Percentiles rank a stretch among this genome's conserved stretches.
These are phyloP conservation scores for Scelioninae gen. 1 DNA, from an alignment of 2,888 invertebrate genomes.

Conservation along the genomic window DNA sequence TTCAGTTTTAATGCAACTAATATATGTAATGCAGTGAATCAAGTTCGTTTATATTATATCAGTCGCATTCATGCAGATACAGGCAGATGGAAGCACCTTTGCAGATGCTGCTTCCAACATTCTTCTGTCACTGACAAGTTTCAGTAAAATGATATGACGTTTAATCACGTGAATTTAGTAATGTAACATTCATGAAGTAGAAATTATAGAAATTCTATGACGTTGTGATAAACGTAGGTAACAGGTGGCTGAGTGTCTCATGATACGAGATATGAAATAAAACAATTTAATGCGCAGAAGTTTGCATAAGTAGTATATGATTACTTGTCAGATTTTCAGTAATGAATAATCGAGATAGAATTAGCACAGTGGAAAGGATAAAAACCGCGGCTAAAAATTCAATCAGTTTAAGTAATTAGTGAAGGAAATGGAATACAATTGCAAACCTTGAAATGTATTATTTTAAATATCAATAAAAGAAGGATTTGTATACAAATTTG, in stretches of 20 bases:
- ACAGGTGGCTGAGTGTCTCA: constrained; percentile 30
- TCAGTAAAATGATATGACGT: constrained; percentile 22
- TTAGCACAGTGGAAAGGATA: too few relatives aligned
- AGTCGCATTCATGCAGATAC: neutral
- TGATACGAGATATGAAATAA: constrained; percentile 34
- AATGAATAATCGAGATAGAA: too few relatives aligned
- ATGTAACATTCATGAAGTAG: constrained; percentile 22
- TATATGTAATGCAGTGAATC: constrained; percentile 22
- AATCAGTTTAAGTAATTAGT: too few relatives aligned
- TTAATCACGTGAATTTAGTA: constrained; percentile 9
- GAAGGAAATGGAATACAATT: too few relatives aligned
- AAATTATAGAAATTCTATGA: constrained; percentile 25
- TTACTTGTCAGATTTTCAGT: neutral
- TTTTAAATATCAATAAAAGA: too few relatives aligned
- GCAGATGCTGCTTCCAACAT: neutral
- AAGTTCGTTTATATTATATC: neutral
- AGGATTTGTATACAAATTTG: too few relatives aligned
- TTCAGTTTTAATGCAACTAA: constrained; percentile 10
- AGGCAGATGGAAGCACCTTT: neutral
- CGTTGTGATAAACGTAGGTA: constrained; percentile 8
- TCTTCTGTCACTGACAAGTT: constrained; percentile 11
- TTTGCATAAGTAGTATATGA: neutral
- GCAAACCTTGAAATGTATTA: too few relatives aligned
- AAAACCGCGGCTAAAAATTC: too few relatives aligned
- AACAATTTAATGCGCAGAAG: constrained; percentile 9